Evolutionary conservation across 53 echinoderm and acorn worm genomes (phyloP), one percentile per base, ranked within the genome.

Genomic region (Henricia sp.): DNA sequence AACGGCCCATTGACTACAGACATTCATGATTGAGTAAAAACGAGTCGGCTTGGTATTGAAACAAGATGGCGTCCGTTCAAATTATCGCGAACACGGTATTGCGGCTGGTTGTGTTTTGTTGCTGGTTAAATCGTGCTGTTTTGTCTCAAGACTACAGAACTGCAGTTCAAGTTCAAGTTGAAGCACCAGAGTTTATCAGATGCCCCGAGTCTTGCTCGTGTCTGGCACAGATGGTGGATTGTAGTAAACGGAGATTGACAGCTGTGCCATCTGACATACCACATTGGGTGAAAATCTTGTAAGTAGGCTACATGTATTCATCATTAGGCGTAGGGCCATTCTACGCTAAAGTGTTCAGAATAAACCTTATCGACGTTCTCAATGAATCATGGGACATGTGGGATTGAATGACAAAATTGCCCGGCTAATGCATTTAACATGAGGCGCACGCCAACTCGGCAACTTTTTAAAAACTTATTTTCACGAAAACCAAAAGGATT

Each of bases 181-280:
- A 12, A 53, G 43, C 42, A 4, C 35, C 46, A 43, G 86, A 92
- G 77, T 83, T 62, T 42, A 63, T 82, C 59, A 57, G 83, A 48
- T 92, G 93, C 82, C 93, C 93, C 13, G 86, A 83, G 63, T 82
- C 54, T 36, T 92, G 93, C 40, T 60, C 89, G 38, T 92, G 93
- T 43, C 72, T 92, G 28, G 93, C 75, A 51, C 74, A 86, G 19
- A 83, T 92, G 83, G 89, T 89, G 23, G 93, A 92, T 54, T 92
- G 93, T 56, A 92, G 86, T 65, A 82, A 92, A 74, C 82, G 83
- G 46, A 73, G 87, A 68, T 44, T 92, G 68, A 89, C 86, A 58
- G 57, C 24, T 37, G 58, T 92, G 23, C 93, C 93, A 39, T 48
- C 72, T 11, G 83, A 82, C 75, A 74, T 92, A 32, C 89, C 89